Evolutionary conservation across 1,140 invertebrate species (phyloP).

Genomic region (Periplaneta americana): DNA sequence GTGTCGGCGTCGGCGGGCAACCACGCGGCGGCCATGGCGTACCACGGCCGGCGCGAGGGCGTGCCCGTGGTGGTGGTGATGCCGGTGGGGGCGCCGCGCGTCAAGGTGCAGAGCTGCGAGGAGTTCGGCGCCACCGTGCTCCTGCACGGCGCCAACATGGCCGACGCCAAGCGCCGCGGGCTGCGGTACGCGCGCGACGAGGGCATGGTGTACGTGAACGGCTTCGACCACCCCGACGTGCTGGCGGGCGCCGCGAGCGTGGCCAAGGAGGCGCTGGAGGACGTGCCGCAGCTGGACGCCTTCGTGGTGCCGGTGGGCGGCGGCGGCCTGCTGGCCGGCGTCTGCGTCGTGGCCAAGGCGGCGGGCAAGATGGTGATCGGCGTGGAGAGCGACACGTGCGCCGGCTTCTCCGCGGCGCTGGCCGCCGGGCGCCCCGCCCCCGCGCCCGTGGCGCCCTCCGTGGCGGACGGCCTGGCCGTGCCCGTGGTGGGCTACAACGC

Average conservation of each 20-base stretch:
- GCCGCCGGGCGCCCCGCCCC: constrained; percentile 61
- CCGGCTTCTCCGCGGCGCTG: constrained; percentile 74
- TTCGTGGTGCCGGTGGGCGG: constrained; percentile 84
- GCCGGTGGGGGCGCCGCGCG: constrained; percentile 23
- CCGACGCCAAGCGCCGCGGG: constrained; percentile 36
- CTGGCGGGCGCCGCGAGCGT: constrained; percentile 91
- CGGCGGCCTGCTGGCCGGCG: constrained; percentile 82
- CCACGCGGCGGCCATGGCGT: constrained; percentile 13
- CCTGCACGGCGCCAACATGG: constrained; percentile 42
- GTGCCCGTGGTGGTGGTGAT: constrained; percentile 8
- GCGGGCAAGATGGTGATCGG: constrained; percentile 58
- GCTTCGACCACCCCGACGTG: constrained; percentile 88
- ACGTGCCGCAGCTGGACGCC: constrained; percentile 69
- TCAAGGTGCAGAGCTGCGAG: constrained; percentile 47
- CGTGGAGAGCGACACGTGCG: constrained; percentile 85
- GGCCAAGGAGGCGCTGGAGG: constrained; percentile 85
- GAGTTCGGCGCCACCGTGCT: constrained; percentile 45
- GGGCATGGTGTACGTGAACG: constrained; percentile 44
- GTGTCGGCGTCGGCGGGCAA: constrained; percentile 16
- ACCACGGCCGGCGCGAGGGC: not conserved
- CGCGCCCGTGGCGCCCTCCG: constrained; percentile 64
- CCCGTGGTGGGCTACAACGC: constrained; percentile 86
- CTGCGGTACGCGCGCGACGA: constrained; percentile 35
- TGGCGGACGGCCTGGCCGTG: constrained; percentile 90
- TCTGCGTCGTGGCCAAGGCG: constrained; percentile 80